phyloP scores from a whole-genome alignment of 2,113 vertebrate species.

The Pseudopipra pipra region DNA sequence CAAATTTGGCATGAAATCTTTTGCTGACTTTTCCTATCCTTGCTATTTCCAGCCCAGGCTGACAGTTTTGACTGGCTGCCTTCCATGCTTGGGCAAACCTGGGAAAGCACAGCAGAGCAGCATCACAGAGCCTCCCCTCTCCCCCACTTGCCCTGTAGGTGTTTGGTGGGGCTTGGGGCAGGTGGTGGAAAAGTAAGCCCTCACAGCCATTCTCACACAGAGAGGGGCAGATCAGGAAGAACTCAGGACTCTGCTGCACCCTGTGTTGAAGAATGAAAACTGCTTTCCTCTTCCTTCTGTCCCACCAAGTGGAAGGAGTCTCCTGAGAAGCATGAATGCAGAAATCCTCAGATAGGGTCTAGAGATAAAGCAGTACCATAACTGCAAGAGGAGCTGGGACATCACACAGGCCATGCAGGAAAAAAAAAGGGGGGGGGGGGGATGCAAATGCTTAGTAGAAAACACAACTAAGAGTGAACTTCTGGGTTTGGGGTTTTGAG shows the following conservation, averaged over 20 bases:
- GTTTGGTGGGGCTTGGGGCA: not conserved
- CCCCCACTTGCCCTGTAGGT: fast-evolving
- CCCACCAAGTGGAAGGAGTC: not conserved
- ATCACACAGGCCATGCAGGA: not conserved
- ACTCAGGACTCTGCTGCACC: not conserved
- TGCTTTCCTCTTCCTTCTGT: not conserved
- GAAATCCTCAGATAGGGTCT: not conserved
- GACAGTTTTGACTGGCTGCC: not conserved
- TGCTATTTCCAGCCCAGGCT: not conserved
- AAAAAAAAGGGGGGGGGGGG: fast-evolving
- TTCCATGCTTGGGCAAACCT: not conserved
- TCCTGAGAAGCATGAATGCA: not conserved
- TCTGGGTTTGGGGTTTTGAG: not conserved
- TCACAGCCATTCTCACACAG: not conserved
- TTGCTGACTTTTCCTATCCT: not conserved
- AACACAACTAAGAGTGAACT: not conserved
- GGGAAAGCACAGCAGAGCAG: not conserved
- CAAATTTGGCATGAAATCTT: not conserved
- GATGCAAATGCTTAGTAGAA: not conserved
- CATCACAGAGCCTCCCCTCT: not conserved
- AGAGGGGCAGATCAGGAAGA: not conserved
- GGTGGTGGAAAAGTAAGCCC: not conserved
- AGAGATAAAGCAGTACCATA: not conserved
- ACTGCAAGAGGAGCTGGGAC: not conserved
- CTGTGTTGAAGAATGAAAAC: not conserved